These are phyloP conservation scores for Antitype chi DNA, from an alignment of 2,888 invertebrate species.

Conservation along the genomic window DNA sequence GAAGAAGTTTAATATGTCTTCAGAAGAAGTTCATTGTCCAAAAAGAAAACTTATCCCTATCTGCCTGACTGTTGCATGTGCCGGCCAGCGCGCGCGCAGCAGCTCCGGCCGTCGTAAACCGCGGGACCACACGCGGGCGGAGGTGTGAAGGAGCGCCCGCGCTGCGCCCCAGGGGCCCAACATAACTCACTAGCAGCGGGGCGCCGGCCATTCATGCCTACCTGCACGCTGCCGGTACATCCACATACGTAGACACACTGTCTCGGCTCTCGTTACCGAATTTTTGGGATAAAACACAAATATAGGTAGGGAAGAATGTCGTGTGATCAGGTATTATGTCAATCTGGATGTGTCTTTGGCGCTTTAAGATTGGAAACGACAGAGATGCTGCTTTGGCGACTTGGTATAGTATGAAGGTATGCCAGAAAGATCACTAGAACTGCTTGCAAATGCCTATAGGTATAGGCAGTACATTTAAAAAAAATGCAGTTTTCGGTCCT, in stretches of 20 bases:
- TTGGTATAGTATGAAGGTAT: not conserved
- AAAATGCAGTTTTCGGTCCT: not conserved
- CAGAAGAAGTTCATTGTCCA: not conserved
- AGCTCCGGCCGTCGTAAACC: slow-evolving; percentile 85
- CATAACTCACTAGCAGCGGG: slow-evolving; percentile 90
- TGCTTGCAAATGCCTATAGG: not conserved
- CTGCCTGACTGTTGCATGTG: slow-evolving; percentile 68
- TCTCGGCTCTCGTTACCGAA: slow-evolving; percentile 77
- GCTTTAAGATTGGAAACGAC: not conserved
- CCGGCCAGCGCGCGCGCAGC: slow-evolving; percentile 78
- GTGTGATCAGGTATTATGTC: not conserved
- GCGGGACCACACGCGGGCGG: slow-evolving; percentile 90
- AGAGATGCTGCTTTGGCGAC: not conserved
- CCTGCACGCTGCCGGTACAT: slow-evolving; percentile 80
- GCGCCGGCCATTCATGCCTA: slow-evolving; percentile 89
- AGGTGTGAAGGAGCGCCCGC: slow-evolving; percentile 89
- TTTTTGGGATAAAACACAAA: slow-evolving; percentile 48
- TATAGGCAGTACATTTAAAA: not conserved
- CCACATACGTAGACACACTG: slow-evolving; percentile 85
- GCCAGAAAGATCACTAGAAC: no score
- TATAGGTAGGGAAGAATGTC: slow-evolving; percentile 20
- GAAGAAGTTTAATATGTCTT: no score
- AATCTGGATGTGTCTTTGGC: not conserved
- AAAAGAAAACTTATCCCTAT: not conserved
- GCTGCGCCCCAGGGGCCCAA: slow-evolving; percentile 86